Evolutionary conservation across 2,113 vertebrate genomes (phyloP), one percentile per base, ranked within the genome.

Genomic region (Athene noctua): DNA sequence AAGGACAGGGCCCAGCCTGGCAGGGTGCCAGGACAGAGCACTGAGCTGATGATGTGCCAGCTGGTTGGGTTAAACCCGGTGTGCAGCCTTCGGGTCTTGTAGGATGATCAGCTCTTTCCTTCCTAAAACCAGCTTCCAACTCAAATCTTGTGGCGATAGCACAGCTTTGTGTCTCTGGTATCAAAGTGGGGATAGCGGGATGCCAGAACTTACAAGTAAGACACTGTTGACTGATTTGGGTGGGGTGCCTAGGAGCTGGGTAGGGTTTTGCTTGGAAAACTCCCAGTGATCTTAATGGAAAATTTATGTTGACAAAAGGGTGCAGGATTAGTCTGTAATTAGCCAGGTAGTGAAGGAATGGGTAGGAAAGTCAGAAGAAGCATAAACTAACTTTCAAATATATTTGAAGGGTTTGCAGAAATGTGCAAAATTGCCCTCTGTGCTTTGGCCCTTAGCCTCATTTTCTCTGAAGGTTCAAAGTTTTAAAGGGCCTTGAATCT

Each of bases 21-120:
- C 20, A 21, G 20, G 46, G 20, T 20, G 46, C 18, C 46, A 19
- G 46, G 20, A 17, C 1, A 4, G 25, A 36, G 30, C 42, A 12
- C 5, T 1, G 2, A 22, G 15, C 20, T 2, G 11, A 47, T 26
- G 9, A 0, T 46, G 20, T 10, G 7, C 17, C 3, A 1, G 13
- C 42, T 30, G 19, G 17, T 13, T 17, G 23, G 26, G 7, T 29
- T 44, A 57, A 61, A 80, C 5, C 19, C 1, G 1, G 36, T 5
- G 1, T 15, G 8, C 32, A 72, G 40, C 20, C 58, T 65, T 47
- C 1, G 8, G 20, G 67, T 44, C 11, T 44, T 42, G 16, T 46
- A 19, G 29, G 21, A 36, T 44, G 54, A 14, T 54, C 0, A 1
- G 30, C 9, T 26, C 19, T 47, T 71, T 29, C 29, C 26, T 77